Conservation (phyloP, 2,888 invertebrate genomes). For the Phyto melanocephala region DNA sequence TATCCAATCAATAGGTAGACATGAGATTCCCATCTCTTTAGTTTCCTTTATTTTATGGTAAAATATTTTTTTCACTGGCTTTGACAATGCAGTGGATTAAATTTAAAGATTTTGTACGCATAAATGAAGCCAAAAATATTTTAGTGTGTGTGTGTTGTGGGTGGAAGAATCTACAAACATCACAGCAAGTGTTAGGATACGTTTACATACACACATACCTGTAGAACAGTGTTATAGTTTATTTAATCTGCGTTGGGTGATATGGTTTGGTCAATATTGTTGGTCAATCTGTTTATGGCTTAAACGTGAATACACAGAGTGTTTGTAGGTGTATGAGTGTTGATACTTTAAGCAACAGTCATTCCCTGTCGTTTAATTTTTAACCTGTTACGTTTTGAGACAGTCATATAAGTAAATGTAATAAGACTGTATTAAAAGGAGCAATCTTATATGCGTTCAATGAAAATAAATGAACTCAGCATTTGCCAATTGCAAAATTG, state of each 20-base stretch:
- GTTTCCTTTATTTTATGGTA: conserved; percentile 6
- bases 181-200: neutral
- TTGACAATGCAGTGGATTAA: conserved; percentile 52
- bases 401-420: too few species aligned
- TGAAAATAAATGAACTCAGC: too few species aligned
- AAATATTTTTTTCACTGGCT: conserved; percentile 10
- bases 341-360: conserved; percentile 20
- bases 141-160: neutral
- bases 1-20: neutral
- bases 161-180: neutral
- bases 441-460: too few species aligned
- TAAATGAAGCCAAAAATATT: neutral
- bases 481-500: too few species aligned
- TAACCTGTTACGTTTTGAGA: too few species aligned
- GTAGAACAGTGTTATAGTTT: conserved; percentile 37
- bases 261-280: conserved; percentile 60
- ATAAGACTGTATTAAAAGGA: too few species aligned
- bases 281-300: conserved; percentile 53
- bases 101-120: conserved; percentile 36
- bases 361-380: too few species aligned
- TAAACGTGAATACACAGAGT: neutral
- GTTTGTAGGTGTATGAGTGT: neutral
- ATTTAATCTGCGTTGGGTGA: conserved; percentile 56
- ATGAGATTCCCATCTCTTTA: conserved; percentile 22
- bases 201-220: neutral